phyloP scores from a whole-genome alignment of 2,113 vertebrate genomes.

The Mohoua ochrocephala region DNA sequence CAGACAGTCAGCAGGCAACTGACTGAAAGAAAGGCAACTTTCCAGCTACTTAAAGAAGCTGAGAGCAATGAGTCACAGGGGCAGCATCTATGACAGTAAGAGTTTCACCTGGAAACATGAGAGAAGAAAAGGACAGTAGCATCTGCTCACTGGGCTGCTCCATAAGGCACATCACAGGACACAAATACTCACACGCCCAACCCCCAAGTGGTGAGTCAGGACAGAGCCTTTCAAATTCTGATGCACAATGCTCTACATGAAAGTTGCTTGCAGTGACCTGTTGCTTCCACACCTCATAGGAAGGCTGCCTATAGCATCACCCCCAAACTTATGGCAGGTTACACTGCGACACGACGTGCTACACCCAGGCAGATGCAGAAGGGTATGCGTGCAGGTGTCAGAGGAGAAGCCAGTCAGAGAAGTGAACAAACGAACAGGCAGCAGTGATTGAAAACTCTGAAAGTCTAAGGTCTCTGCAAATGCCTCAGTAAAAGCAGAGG shows the following conservation, averaged over 20 bases:
- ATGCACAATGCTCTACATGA: background rate
- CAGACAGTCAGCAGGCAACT: background rate
- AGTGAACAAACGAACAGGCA: background rate
- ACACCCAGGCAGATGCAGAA: background rate
- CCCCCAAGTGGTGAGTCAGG: background rate
- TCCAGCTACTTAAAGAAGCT: background rate
- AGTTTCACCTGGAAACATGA: background rate
- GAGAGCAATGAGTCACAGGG: background rate
- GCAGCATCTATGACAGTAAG: background rate
- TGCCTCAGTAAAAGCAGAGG: constrained; percentile 57
- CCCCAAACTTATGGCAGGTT: background rate
- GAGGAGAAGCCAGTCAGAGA: background rate
- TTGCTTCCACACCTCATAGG: background rate
- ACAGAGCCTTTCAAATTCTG: background rate
- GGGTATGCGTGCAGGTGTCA: background rate
- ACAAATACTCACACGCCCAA: background rate
- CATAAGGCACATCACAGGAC: background rate
- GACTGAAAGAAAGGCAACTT: background rate
- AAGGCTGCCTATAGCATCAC: background rate
- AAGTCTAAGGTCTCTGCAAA: constrained; percentile 56
- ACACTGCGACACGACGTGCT: background rate
- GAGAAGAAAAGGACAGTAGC: background rate
- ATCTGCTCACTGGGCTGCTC: background rate
- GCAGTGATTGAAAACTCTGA: background rate
- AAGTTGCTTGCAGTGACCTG: background rate